Evolutionary conservation across 2,113 vertebrate species (phyloP), one percentile per base, ranked within the genome.

Genomic region (Hiodon tergisus): DNA sequence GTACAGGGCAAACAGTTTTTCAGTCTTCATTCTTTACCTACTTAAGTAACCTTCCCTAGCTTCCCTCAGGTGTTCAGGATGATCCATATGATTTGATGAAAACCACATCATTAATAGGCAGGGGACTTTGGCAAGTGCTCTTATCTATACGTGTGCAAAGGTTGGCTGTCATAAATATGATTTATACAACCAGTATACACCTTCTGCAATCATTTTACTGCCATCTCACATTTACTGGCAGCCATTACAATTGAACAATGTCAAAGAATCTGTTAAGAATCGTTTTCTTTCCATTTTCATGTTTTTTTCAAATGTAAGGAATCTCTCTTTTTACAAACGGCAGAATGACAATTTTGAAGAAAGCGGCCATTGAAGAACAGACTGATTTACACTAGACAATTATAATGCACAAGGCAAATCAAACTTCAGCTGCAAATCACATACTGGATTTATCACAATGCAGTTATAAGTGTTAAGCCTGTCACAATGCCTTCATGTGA

Each of bases 61-160:
- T 6, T 70, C 57, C 10, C 55, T 57, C 5, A 11, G 70, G 54
- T 11, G n/a, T 16, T 47, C 47, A 14, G 73, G 16, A 54, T 74
- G 73, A 59, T 67, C n/a, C n/a, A 31, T 48, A 13, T 2, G 8
- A 75, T 47, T 5, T 16, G 55, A 54, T 8, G 47, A 57, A 48
- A 62, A n/a, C 6, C 5, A 17, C 48, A 31, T 10, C 59, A 65
- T 53, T 5, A 57, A 14, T 50, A 72, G 71, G 11, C 55, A 5
- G 6, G 58, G 75, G 50, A 63, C 57, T 71, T 71, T 70, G 51
- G 60, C 10, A 71, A 55, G 50, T 60, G 31, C n/a, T n/a, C 67
- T 76, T 76, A 76, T 76, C 75, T 71, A 60, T 51, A 76, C 57
- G 17, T 46, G 68, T 61, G 50, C 75, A 71, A 76, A 76, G 68